Evolutionary conservation across 2,113 vertebrate species (phyloP).

Genomic region (Prietella phreatophila): DNA sequence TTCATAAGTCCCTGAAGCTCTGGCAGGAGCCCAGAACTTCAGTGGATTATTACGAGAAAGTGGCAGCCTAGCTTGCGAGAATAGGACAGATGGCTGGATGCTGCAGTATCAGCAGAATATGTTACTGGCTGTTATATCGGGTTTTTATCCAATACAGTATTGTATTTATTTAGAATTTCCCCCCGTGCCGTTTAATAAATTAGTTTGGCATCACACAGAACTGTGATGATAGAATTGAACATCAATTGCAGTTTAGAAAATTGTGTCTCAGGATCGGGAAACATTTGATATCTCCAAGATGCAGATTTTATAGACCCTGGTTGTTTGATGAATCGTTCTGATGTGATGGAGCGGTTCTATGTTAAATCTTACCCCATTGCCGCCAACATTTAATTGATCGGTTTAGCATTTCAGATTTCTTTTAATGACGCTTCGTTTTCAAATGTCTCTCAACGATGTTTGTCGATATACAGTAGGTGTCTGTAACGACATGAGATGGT

Average conservation of each 20-base stretch:
- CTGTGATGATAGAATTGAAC: slow-evolving; percentile 13
- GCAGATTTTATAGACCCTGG: slow-evolving; percentile 4
- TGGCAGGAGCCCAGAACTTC: slow-evolving; percentile 54
- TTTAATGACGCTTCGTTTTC: neutral
- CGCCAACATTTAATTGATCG: neutral
- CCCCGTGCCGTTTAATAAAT: slow-evolving; percentile 34
- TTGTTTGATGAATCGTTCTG: neutral
- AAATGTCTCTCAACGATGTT: neutral
- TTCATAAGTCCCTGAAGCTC: slow-evolving; percentile 44
- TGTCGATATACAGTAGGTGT: neutral
- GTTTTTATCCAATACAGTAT: slow-evolving; percentile 27
- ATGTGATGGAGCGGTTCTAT: neutral
- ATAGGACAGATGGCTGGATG: slow-evolving; percentile 66
- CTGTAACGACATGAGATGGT: too few relatives aligned
- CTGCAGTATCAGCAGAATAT: slow-evolving; percentile 56
- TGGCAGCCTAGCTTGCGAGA: slow-evolving; percentile 52
- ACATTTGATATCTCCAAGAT: neutral
- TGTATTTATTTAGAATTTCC: slow-evolving; percentile 29
- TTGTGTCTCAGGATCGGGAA: slow-evolving; percentile 4
- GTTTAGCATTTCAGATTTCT: neutral
- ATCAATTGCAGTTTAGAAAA: slow-evolving; percentile 4
- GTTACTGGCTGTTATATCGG: slow-evolving; percentile 40
- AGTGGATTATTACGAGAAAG: slow-evolving; percentile 59
- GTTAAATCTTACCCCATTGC: neutral
- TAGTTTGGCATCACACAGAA: slow-evolving; percentile 17